Conservation (phyloP, 2,797 vertebrate species). For the Hypotaenidia okinawae region DNA sequence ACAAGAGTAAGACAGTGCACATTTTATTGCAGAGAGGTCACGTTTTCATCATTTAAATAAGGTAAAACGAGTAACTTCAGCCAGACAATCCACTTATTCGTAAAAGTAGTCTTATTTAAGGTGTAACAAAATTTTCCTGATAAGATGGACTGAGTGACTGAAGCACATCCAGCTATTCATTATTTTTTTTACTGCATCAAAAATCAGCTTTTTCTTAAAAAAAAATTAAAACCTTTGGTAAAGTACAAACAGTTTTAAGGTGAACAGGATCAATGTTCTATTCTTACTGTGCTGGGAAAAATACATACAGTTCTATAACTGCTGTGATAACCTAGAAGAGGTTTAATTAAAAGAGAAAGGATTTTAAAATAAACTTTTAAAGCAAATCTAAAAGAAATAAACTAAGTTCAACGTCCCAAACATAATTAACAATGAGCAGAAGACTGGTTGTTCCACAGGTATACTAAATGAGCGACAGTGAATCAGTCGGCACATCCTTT, state of each 20-base stretch:
- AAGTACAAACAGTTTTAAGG: constrained; percentile 53
- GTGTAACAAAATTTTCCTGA: background rate
- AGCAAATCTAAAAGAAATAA: constrained; percentile 59
- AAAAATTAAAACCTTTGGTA: constrained; percentile 43
- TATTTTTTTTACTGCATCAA: constrained; percentile 19
- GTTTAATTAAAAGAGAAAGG: constrained; percentile 50
- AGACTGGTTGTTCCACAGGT: constrained; percentile 61
- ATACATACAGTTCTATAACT: constrained; percentile 32
- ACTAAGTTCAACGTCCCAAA: constrained; percentile 55
- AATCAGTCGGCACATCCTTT: constrained; percentile 34
- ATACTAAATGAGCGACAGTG: background rate
- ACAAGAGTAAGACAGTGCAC: background rate
- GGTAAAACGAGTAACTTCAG: constrained; percentile 53
- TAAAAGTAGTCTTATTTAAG: constrained; percentile 26
- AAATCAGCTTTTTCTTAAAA: background rate
- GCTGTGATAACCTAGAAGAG: constrained; percentile 40
- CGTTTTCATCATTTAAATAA: constrained; percentile 55
- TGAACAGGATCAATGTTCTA: background rate
- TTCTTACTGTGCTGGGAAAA: constrained; percentile 40
- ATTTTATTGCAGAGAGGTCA: constrained; percentile 65
- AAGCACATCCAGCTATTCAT: constrained; percentile 1
- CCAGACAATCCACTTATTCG: constrained; percentile 25
- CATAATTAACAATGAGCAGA: constrained; percentile 34
- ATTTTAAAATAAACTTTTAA: constrained; percentile 52
- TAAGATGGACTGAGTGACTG: constrained; percentile 3